A percentile compares a stretch with the other conserved stretches of the same genome.
Conservation (phyloP, 2,888 invertebrate genomes). For the Salticus scenicus region DNA sequence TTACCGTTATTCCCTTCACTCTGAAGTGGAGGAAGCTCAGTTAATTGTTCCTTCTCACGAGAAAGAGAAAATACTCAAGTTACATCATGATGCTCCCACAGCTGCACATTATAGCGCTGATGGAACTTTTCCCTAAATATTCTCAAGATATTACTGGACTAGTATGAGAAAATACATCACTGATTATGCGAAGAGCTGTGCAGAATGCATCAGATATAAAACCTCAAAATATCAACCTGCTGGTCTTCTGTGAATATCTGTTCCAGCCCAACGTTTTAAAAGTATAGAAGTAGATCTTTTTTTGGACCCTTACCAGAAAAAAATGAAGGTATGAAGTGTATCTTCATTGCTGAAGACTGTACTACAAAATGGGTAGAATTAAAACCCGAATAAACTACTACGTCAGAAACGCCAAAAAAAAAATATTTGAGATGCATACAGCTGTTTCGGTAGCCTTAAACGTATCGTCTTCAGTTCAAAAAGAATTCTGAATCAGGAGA, state of each 20-base stretch:
- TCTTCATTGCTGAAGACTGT: conserved; percentile 8
- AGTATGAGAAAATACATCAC: conserved; percentile 2
- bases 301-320: conserved; percentile 19
- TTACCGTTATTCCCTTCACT: conserved; percentile 7
- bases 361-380: not conserved
- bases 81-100: conserved; percentile 65
- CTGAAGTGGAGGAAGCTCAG: conserved; percentile 21
- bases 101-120: conserved; percentile 55
- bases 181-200: conserved; percentile 7
- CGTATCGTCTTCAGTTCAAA: no score
- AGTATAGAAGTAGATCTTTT: not conserved
- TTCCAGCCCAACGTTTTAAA: not conserved
- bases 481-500: no score
- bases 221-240: conserved; percentile 9
- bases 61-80: not conserved
- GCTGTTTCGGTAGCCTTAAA: no score
- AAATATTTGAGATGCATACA: no score
- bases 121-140: conserved; percentile 32
- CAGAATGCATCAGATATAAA: conserved; percentile 6
- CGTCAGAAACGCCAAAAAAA: no score
- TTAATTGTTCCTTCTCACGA: not conserved
- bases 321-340: not conserved
- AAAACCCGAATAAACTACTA: no score
- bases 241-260: not conserved
- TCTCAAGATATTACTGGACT: not conserved